Conservation (phyloP, 1,140 invertebrate species). For the Anadara kagoshimensis region DNA sequence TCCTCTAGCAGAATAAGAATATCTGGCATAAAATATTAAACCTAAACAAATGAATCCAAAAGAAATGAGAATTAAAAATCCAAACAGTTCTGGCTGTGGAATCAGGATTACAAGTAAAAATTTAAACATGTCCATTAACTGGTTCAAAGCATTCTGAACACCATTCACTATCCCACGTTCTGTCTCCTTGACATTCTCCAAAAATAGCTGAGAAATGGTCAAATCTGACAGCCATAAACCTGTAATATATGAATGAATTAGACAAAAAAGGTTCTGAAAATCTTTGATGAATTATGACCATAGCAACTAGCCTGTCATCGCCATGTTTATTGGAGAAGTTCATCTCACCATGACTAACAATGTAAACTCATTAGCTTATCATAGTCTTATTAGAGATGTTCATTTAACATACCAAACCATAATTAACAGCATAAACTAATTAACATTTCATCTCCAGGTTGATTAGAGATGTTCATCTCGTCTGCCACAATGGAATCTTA, state of each 20-base stretch:
- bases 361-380: no score
- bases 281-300: no score
- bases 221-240: conserved; percentile 79
- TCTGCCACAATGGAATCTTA: no score
- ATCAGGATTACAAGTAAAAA: conserved; percentile 57
- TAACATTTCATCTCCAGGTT: no score
- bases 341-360: no score
- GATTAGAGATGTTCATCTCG: no score
- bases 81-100: conserved; percentile 46
- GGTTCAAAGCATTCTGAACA: conserved; percentile 77
- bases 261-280: no score
- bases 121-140: conserved; percentile 76
- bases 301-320: no score
- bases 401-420: no score
- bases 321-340: no score
- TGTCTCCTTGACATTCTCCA: conserved; percentile 75
- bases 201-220: conserved; percentile 77
- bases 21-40: conserved; percentile 41
- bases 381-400: no score
- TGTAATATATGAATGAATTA: conserved; percentile 33
- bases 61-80: conserved; percentile 50
- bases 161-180: conserved; percentile 77
- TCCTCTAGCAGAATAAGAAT: conserved; percentile 28
- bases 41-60: conserved; percentile 44
- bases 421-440: no score